Evolutionary conservation across 2,888 invertebrate genomes (phyloP), one percentile per base, ranked within the genome.

Genomic region (Watsonalla cultraria): DNA sequence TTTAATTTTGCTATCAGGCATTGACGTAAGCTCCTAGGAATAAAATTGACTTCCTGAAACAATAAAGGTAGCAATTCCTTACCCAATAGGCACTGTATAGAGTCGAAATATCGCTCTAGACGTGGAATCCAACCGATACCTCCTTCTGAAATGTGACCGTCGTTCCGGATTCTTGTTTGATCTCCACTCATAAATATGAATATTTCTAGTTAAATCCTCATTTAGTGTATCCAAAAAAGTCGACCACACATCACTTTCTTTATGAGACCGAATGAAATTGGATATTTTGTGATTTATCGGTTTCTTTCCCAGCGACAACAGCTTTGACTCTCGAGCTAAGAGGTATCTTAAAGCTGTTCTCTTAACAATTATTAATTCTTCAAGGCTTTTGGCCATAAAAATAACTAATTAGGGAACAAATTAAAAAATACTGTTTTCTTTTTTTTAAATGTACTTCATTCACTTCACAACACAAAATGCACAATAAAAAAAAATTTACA

Each of bases 201-300:
- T 64, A 53, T 84, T 87, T 33, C 80, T 80, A 0, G 86, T 86
- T 55, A 89, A 60, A 69, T 89, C 88, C 53, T 87, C 88, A 53
- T 78, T 82, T 5, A 87, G 59, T 2, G 82, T 71, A 45, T 88
- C 86, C 56, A 79, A 60, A 57, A 86, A 84, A 45, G 68, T 75
- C 0, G 75, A 65, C 84, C 82, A 84, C 13, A 78, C 69, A 46
- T 72, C 76, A 45, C 62, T 76, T 5, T 83, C 78, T 53, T 80
- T 72, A 45, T 84, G 76, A 7, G 66, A 74, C 13, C 70, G 74
- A 0, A 88, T 71, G 53, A 82, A 80, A 51, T 84, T 80, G 0
- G 87, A 73, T 0, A 87, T 84, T 73, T 88, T 88, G 45, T 82
- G 84, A 57, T 87, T 88, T 0, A 84, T 72, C 0, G 86, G 86